Percentiles rank a stretch among this genome's conserved stretches.
These are phyloP conservation scores for Montipora foliosa DNA, from an alignment of 64 coral and sea anemone species.

Conservation along the genomic window DNA sequence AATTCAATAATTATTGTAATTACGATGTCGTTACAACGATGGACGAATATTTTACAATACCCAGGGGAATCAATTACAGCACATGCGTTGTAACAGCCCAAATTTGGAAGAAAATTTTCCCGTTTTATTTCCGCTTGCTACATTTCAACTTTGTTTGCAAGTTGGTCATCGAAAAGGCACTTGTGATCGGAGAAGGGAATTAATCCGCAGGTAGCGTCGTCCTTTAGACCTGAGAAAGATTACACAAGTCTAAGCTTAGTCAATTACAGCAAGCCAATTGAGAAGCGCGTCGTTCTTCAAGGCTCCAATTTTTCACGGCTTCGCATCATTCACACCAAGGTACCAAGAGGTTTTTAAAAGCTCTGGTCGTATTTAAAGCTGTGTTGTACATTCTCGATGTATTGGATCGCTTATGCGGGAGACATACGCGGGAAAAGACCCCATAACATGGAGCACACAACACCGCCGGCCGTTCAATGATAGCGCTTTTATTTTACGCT, in stretches of 20 bases:
- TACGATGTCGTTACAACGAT: neutral
- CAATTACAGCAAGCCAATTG: neutral
- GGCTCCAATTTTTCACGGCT: neutral
- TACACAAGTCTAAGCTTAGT: no score
- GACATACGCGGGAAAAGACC: constrained; percentile 10
- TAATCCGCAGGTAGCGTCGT: neutral
- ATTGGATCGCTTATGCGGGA: constrained; percentile 52
- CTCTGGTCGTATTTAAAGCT: neutral
- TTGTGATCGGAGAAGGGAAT: neutral
- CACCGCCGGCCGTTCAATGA: neutral
- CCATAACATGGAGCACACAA: constrained; percentile 33
- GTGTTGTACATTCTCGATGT: constrained; percentile 36
- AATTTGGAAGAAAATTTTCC: constrained; percentile 2
- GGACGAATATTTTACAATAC: constrained; percentile 36
- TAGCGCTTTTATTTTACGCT: neutral
- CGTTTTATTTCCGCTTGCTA: constrained; percentile 13
- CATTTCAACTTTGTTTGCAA: constrained; percentile 28
- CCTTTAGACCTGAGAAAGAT: neutral
- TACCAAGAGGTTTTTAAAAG: constrained; percentile 14
- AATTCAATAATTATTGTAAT: neutral
- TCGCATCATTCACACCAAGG: neutral
- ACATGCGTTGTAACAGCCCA: constrained; percentile 31
- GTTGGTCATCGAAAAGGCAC: neutral
- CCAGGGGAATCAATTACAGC: constrained; percentile 28
- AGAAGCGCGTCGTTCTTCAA: neutral